Base-by-base conservation (phyloP, 1,140 invertebrate species). In the Carcinoscorpius rotundicauda region DNA sequence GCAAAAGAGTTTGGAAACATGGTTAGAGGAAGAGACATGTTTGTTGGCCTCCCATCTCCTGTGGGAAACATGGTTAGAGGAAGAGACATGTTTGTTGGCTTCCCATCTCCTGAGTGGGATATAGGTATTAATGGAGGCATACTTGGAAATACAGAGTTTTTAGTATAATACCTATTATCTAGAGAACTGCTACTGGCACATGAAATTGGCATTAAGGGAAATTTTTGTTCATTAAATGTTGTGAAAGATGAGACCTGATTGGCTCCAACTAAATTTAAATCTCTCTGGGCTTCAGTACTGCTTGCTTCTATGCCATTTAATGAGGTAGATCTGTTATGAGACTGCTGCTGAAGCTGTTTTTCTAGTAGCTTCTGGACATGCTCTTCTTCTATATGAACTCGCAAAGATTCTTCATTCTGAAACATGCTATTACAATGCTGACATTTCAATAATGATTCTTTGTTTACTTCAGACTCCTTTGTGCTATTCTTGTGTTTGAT, bases 321-420 rank as follows among this genome's bases (percentile, higher is more conserved):
- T 64, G 65, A 65, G 64, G 65, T 66, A 65, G 65, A 58, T 65
- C 65, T 69, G 66, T 68, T 71, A 64, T 70, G 62, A 49, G 66
- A 66, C 61, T 71, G 70, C 63, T 72, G 66, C 59, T 70, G 70
- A 52, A 72, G 69, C 64, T 72, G 70, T 60, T 55, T 70, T 68
- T 68, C 67, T 61, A 71, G 59, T 52, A 66, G 58, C 56, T 70
- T 75, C 61, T 71, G 71, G 57, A 69, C 71, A 64, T 74, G 74
- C 62, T 75, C 72, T 52, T 72, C 73, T 64, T 75, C 72, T 4
- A 75, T 69, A 59, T 77, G 72, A 52, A 69, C 64, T 53, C 71
- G 66, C 9, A 75, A 66, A 48, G 67, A 52, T n/a, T 75, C 66
- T 60, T 74, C 74, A 48, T 11, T 68, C 4, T 63, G 63, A 61